phyloP scores from a whole-genome alignment of 2,797 vertebrate genomes.

The Aselliscus stoliczkanus region DNA sequence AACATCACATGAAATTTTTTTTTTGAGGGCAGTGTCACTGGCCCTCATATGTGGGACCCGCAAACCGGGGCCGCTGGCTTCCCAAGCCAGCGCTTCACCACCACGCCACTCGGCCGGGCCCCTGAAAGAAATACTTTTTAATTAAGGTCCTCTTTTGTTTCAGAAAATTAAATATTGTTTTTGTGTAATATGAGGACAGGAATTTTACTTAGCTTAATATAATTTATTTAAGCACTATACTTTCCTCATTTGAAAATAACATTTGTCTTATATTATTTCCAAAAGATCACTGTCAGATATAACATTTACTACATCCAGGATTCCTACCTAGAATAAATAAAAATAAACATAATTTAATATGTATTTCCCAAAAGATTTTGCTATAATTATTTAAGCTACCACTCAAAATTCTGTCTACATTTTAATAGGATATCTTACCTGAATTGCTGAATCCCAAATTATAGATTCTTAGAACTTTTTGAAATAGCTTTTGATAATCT shows the following conservation, averaged over 20 bases:
- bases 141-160: not conserved
- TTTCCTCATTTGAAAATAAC: constrained; percentile 30
- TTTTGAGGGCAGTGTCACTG: too few species aligned
- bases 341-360: constrained; percentile 12
- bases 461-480: constrained; percentile 18
- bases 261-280: not conserved
- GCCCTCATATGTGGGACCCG: too few species aligned
- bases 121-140: not conserved
- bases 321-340: not conserved
- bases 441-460: not conserved
- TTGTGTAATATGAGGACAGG: not conserved
- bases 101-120: too few species aligned
- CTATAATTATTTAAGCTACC: constrained; percentile 2
- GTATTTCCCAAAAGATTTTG: not conserved
- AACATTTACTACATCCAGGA: not conserved
- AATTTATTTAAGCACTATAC: not conserved
- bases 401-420: not conserved
- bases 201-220: not conserved
- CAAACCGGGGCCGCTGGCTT: too few species aligned
- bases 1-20: not conserved
- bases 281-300: not conserved
- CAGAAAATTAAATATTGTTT: constrained; percentile 13
- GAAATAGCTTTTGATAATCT: not conserved
- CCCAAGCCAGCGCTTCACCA: too few species aligned
- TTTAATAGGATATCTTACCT: not conserved